Percentiles rank a stretch among this genome's conserved stretches.
Conservation (phyloP, 92 coral and sea anemone genomes). For the Phymanthus crucifer region DNA sequence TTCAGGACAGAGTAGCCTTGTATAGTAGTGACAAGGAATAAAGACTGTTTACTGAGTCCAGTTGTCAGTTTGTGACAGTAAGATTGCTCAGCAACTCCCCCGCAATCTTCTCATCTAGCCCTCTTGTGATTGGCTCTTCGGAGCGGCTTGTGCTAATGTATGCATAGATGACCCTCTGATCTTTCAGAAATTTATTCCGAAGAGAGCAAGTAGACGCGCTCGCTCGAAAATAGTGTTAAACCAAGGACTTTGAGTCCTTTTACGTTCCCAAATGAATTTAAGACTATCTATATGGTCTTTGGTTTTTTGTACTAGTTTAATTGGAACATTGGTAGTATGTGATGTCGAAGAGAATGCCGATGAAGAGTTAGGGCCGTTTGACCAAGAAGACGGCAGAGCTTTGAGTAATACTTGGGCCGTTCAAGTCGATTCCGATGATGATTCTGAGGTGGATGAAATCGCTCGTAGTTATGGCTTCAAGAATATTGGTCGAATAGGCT, state of each 20-base stretch:
- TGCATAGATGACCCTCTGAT: constrained; percentile 37
- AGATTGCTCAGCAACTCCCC: constrained; percentile 19
- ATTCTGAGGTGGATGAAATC: constrained; percentile 68
- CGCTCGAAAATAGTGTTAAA: background rate
- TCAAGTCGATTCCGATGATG: constrained; percentile 71
- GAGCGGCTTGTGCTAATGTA: constrained; percentile 21
- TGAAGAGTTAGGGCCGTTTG: constrained; percentile 38
- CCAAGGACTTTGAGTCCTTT: constrained; percentile 17
- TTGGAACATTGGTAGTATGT: constrained; percentile 14
- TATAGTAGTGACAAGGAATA: too few species aligned
- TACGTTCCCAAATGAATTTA: constrained; percentile 43
- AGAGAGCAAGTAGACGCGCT: background rate
- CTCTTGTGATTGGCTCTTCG: background rate
- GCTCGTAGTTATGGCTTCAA: constrained; percentile 74
- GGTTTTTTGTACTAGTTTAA: constrained; percentile 31
- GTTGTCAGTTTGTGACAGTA: too few species aligned
- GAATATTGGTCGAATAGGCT: constrained; percentile 71
- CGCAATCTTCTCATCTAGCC: constrained; percentile 1
- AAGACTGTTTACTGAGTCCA: too few species aligned
- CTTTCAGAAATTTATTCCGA: constrained; percentile 6
- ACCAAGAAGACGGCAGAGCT: constrained; percentile 44
- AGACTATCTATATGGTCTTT: constrained; percentile 34
- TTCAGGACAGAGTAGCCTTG: too few species aligned
- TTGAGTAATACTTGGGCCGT: constrained; percentile 85
- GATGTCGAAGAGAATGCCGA: constrained; percentile 25